Base-by-base conservation (phyloP, 2,888 invertebrate species). In the Hydropsyche betteni region DNA sequence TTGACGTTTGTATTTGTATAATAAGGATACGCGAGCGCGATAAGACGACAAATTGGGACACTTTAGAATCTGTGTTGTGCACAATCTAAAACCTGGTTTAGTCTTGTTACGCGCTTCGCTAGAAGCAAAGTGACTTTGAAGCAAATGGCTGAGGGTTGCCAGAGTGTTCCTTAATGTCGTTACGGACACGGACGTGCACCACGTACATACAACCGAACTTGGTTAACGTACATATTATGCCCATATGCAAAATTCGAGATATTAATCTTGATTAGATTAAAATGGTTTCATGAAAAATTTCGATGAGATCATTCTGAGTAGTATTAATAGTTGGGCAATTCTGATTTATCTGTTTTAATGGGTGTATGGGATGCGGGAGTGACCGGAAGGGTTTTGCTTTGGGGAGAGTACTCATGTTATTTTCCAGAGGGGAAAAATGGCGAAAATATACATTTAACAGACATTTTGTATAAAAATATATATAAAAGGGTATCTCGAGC, bases 341-440 rank as follows among this genome's bases (percentile, higher is more conserved):
- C 70, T 70, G 70, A 70, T 70, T 70, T 70, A 70, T 51, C 51
- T 70, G 51, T 70, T 70, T 53, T 70, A 70, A 70, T 70, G 70
- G 70, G 33, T 70, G 16, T 70, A 53, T 70, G 53, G 52, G 34
- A 34, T 64, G 64, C 34, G 64, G 34, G 64, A 64, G 36, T 64
- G 64, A 64, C 64, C 64, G 64, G 64, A 64, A 64, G 64, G 34
- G 64, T 12, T 44, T 44, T 44, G 44, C 3, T 44, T 44, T 10
- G 44, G 44, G 44, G 44, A 44, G 10, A 44, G 24, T 24, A 24
- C 24, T 24, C 24, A 24, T 24, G 24, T 24, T 24, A 24, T 24
- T 44, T 6, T 44, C 6, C 44, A 44, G 6, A 10, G 58, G 58
- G 58, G 58, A 58, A 58, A 58, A 58, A 58, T 16, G 58, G 16